A percentile compares a stretch with the other conserved stretches of the same genome.
Conservation (phyloP, 2,113 vertebrate species). For the Saguinus midas region DNA sequence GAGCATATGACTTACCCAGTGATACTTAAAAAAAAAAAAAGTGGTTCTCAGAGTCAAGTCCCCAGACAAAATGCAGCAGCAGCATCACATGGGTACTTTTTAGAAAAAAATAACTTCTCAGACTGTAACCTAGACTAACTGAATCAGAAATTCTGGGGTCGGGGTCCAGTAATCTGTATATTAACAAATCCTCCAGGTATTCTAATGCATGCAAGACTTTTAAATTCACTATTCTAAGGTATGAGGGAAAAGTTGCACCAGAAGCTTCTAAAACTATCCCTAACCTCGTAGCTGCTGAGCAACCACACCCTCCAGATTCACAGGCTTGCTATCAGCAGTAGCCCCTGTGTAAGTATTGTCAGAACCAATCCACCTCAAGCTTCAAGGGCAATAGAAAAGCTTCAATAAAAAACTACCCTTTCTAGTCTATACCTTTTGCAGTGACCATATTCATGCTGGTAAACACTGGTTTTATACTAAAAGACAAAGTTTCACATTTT, state of each 20-base stretch:
- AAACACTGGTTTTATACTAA: background rate
- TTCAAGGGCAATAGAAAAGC: background rate
- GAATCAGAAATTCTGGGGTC: background rate
- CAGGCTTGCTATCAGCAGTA: background rate
- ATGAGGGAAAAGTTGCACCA: background rate
- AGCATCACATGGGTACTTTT: background rate
- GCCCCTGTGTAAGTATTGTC: fast-evolving
- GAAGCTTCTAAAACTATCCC: background rate
- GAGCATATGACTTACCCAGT: background rate
- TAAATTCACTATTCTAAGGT: background rate
- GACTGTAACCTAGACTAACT: background rate
- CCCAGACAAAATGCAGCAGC: background rate
- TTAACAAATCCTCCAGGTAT: background rate
- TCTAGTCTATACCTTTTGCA: background rate
- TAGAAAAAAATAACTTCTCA: background rate
- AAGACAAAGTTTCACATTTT: background rate
- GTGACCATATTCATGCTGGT: background rate
- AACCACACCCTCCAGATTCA: background rate
- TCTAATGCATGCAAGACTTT: background rate
- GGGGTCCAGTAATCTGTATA: background rate
- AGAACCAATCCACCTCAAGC: background rate
- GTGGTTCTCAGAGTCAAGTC: background rate
- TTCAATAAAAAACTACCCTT: background rate
- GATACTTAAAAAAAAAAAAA: background rate
- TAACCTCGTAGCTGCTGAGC: background rate